A percentile compares a stretch with the other conserved stretches of the same genome.
These are phyloP conservation scores for Galbula dea DNA, from an alignment of 2,113 vertebrate species.

Conservation along the genomic window DNA sequence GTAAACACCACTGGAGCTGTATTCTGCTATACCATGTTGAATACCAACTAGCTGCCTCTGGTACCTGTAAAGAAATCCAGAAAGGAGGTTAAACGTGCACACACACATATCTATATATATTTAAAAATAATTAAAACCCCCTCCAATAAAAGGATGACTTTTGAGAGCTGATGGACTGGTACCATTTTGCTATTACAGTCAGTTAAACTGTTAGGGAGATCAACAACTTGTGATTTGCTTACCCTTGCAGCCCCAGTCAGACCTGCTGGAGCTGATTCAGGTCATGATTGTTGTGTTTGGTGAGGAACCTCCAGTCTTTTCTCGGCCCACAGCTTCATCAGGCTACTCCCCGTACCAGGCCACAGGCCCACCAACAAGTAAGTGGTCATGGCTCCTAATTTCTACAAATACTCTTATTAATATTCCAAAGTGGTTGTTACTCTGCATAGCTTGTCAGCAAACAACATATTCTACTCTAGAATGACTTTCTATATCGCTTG, in stretches of 20 bases:
- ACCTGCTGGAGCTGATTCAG: slow-evolving; percentile 93
- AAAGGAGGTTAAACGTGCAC: neutral
- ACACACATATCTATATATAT: fast-evolving
- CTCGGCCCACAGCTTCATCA: slow-evolving; percentile 86
- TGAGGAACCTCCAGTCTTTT: slow-evolving; percentile 97
- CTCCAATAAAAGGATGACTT: neutral
- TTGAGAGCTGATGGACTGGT: neutral
- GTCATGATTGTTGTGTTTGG: slow-evolving; percentile 98
- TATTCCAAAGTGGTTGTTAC: neutral
- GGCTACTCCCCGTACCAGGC: slow-evolving; percentile 89
- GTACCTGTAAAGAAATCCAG: neutral
- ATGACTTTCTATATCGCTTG: neutral
- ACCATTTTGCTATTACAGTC: neutral
- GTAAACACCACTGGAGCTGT: neutral
- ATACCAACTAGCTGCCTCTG: neutral
- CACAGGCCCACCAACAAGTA: slow-evolving; percentile 91
- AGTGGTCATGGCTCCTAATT: slow-evolving; percentile 37
- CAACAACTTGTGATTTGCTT: neutral
- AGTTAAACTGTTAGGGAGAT: neutral
- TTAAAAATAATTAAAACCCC: neutral
- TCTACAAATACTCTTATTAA: fast-evolving
- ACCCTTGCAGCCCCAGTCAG: slow-evolving; percentile 87
- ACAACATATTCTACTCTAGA: neutral
- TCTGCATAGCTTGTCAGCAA: neutral
- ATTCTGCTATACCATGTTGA: neutral